Base-by-base conservation (phyloP, 2,797 vertebrate species). In the Epinephelus malabaricus region DNA sequence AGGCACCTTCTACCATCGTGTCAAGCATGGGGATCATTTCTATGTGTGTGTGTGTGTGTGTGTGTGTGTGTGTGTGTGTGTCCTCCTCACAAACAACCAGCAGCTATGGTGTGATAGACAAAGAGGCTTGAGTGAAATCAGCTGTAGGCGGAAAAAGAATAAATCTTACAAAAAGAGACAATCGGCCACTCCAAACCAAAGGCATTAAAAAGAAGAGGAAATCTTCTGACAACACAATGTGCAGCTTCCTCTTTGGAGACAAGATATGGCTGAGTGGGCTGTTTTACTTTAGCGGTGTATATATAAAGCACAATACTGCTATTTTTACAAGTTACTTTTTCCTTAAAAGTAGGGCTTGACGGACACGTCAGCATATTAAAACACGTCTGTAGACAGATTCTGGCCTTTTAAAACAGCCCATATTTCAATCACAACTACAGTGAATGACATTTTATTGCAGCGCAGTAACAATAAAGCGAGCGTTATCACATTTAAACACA, bases 81-180 rank as follows among this genome's bases (percentile, higher is more conserved):
- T 72, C 68, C 14, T 59, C 50, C 59, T 70, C 63, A 62, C n/a
- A 79, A 75, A 86, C 50, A 63, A 51, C 59, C 76, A 77, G 69
- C 76, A 60, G 73, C 64, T 62, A 61, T n/a, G 27, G 4, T 34
- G 77, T 21, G 43, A 79, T 53, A 80, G 72, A 83, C 65, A 68
- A 83, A 82, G 75, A 73, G 45, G 69, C 73, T 68, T 14, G 63
- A 61, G 56, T 63, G 79, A 79, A 79, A 88, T 79, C 78, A 69
- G 79, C 72, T 76, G 50, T 18, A 70, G 76, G 85, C 43, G 15
- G 74, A 49, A 76, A 76, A 63, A 69, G 6, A 79, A 82, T 65
- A 67, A 43, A 70, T 83, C 72, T 64, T 12, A 30, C n/a, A 54
- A 74, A 79, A 83, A 70, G 59, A 55, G 76, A 79, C 66, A 82